These are phyloP conservation scores for Holacanthus passer DNA, from an alignment of 2,113 vertebrate genomes.

Conservation along the genomic window DNA sequence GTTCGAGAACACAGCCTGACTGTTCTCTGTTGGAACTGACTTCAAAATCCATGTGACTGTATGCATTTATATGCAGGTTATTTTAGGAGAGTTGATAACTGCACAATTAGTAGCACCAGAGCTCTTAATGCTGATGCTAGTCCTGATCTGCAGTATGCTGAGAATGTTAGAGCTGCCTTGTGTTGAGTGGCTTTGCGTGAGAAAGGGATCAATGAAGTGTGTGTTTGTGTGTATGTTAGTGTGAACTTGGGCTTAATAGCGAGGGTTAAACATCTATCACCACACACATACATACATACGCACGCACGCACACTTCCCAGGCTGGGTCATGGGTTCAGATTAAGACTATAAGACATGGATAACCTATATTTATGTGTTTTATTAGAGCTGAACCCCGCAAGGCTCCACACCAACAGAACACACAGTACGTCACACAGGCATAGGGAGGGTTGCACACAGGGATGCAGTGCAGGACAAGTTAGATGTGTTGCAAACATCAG, in stretches of 20 bases:
- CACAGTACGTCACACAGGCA: neutral
- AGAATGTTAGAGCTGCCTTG: constrained; percentile 57
- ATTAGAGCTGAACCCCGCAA: constrained; percentile 30
- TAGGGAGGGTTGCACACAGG: neutral
- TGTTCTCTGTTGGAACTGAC: neutral
- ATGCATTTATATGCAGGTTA: constrained; percentile 10
- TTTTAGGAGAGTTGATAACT: constrained; percentile 44
- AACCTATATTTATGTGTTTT: constrained; percentile 73
- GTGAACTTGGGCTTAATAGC: constrained; percentile 49
- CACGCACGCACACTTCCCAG: constrained; percentile 28
- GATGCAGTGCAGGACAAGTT: neutral
- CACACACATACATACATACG: neutral
- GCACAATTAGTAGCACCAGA: constrained; percentile 48
- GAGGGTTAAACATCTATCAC: constrained; percentile 55
- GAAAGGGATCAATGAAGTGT: constrained; percentile 65
- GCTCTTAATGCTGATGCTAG: constrained; percentile 40
- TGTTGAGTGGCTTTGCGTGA: constrained; percentile 73
- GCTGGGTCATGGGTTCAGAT: constrained; percentile 70
- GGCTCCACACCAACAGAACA: constrained; percentile 5
- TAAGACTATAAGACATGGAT: constrained; percentile 74
- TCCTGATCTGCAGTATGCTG: constrained; percentile 41
- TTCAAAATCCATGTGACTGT: constrained; percentile 17
- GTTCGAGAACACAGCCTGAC: neutral
- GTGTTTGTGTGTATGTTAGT: constrained; percentile 44
- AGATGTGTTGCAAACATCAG: neutral